Conservation (phyloP, 2,797 vertebrate species). For the Acanthurus leucopareius region DNA sequence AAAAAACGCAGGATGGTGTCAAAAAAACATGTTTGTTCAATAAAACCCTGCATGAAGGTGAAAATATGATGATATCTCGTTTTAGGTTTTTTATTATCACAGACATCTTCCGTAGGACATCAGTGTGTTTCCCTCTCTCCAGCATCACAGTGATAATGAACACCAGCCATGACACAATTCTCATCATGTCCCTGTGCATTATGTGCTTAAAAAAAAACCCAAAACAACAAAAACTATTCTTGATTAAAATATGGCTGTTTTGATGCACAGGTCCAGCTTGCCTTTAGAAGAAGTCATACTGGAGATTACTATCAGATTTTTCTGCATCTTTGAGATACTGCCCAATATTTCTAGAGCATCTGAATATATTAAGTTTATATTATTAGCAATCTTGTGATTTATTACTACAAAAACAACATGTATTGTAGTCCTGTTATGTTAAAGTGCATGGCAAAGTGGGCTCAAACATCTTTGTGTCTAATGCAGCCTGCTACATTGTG, state of each 20-base stretch:
- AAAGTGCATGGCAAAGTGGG: background rate
- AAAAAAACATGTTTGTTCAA: slow-evolving; percentile 8
- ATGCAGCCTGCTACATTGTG: slow-evolving; percentile 8
- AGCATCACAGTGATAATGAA: slow-evolving; percentile 72
- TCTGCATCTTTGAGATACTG: slow-evolving; percentile 10
- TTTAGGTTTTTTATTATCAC: background rate
- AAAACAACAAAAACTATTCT: slow-evolving; percentile 24
- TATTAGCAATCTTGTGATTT: background rate
- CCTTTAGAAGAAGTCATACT: background rate
- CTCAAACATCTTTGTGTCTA: background rate
- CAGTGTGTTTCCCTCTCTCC: slow-evolving; percentile 51
- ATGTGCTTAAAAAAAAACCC: slow-evolving; percentile 42
- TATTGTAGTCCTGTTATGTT: background rate
- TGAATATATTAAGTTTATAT: slow-evolving; percentile 2
- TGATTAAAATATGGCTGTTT: slow-evolving; percentile 16
- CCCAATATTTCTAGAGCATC: slow-evolving; percentile 5
- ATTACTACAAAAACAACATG: background rate
- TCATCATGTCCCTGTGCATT: background rate
- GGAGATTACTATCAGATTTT: background rate
- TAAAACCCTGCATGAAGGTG: slow-evolving; percentile 13
- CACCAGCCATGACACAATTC: slow-evolving; percentile 47
- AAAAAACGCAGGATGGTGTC: slow-evolving; percentile 29
- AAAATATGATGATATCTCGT: slow-evolving; percentile 49
- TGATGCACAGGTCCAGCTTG: slow-evolving; percentile 37
- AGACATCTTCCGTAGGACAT: slow-evolving; percentile 26